Conservation (phyloP, 2,797 vertebrate genomes). For the Crocidura indochinensis region DNA sequence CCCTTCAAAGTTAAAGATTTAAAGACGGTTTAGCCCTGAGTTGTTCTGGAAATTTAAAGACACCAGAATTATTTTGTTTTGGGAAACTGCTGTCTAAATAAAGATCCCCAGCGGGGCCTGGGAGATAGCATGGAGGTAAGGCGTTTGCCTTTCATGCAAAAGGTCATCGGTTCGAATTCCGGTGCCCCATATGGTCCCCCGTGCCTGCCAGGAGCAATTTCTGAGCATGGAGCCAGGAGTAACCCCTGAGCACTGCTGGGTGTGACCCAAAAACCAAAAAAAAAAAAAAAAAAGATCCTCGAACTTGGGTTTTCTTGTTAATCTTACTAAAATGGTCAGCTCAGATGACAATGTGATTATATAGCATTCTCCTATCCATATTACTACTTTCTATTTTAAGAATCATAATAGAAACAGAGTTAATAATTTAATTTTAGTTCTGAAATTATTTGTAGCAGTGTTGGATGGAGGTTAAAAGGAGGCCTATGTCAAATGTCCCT, state of each 20-base stretch:
- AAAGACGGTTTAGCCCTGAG: slow-evolving; percentile 38
- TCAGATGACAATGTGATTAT: neutral
- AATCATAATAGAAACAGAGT: slow-evolving; percentile 6
- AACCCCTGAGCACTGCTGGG: no score
- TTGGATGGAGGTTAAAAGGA: neutral
- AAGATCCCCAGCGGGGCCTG: no score
- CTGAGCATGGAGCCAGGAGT: no score
- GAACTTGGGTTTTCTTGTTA: slow-evolving; percentile 42
- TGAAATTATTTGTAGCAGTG: slow-evolving; percentile 14
- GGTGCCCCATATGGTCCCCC: no score
- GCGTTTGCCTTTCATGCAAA: no score
- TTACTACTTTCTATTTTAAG: slow-evolving; percentile 25
- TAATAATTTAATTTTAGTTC: slow-evolving; percentile 28
- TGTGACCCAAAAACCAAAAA: no score
- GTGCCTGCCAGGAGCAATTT: no score
- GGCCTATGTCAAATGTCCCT: neutral
- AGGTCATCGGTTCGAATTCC: no score
- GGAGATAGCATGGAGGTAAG: no score
- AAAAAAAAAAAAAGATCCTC: slow-evolving; percentile 53
- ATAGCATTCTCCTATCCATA: neutral
- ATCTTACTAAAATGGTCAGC: slow-evolving; percentile 53
- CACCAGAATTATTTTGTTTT: slow-evolving; percentile 38
- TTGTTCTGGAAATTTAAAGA: slow-evolving; percentile 62
- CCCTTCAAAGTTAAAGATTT: neutral
- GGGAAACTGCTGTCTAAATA: slow-evolving; percentile 17